Evolutionary conservation across 2,888 invertebrate species (phyloP), one percentile per base, ranked within the genome.

Genomic region (Leuctra nigra): DNA sequence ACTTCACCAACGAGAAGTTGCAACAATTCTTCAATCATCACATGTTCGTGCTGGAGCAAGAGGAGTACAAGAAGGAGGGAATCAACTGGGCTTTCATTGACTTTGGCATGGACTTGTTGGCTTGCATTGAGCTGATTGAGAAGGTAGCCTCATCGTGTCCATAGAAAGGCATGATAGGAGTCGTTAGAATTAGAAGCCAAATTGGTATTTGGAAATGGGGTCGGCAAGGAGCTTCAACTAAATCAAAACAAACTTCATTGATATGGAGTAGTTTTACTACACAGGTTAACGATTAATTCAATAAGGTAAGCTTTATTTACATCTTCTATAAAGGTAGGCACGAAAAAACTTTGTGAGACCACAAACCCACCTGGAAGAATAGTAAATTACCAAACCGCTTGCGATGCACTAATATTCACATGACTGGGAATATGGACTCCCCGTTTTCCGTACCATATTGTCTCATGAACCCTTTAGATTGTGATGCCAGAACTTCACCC

Each of bases 21-120:
- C 97, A 98, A 80, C 97, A 98, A 80, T 98, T 97, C 83, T 98
- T 98, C 86, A 97, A 98, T 80, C 97, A 98, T 77, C 90, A 95
- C 86, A 98, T 98, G 97, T 98, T 98, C 77, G 96, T 98, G 66
- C 81, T 97, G 76, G 97, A 98, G 77, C 97, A 98, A 86, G 96
- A 98, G 78, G 97, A 97, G 75, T 98, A 98, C 81, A 93, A 91
- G 72, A 86, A 80, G 72, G 97, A 98, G 78, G 96, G 96, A 71
- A 97, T 98, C 77, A 83, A 88, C 70, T 98, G 97, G 97, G 86
- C 85, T 73, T 98, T 97, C 80, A 97, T 98, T 81, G 97, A 98
- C 81, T 98, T 98, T 76, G 97, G 97, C 77, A 94, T 98, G 91
- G 97, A 98, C 77, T 84, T 98, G 76, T 84, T 92, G 72, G 92